These are phyloP conservation scores for Augochlora pura DNA, from an alignment of 1,140 invertebrate species.

Conservation along the genomic window DNA sequence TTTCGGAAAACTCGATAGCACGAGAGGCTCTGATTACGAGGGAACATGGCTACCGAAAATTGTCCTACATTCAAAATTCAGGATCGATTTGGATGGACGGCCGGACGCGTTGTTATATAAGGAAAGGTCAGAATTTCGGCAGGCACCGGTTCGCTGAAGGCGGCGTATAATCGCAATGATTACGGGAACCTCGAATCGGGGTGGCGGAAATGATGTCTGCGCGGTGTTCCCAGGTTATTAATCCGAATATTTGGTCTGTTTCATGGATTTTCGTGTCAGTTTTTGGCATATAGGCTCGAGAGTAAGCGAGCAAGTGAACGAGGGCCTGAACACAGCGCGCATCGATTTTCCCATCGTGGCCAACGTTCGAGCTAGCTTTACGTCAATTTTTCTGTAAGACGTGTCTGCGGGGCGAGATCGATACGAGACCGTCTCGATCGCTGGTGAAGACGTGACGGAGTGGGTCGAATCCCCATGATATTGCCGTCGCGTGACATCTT, in stretches of 20 bases:
- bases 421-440: constrained; percentile 27
- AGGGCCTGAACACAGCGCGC: constrained; percentile 43
- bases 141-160: not conserved
- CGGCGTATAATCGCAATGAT: not conserved
- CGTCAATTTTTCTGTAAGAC: constrained; percentile 40
- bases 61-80: constrained; percentile 24
- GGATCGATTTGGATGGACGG: constrained; percentile 21
- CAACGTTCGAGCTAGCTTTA: constrained; percentile 26
- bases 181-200: no score
- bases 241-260: constrained; percentile 49
- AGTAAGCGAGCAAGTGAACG: not conserved
- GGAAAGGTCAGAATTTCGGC: not conserved
- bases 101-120: not conserved
- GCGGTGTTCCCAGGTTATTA: constrained; percentile 1
- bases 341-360: constrained; percentile 64
- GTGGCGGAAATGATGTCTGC: not conserved
- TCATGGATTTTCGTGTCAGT: constrained; percentile 51
- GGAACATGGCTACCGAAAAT: constrained; percentile 18
- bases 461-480: not conserved
- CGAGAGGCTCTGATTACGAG: not conserved
- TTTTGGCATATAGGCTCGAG: constrained; percentile 57
- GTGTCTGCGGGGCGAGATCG: constrained; percentile 29
- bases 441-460: not conserved
- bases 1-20: not conserved
- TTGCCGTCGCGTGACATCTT: not conserved